phyloP scores from a whole-genome alignment of 2,797 vertebrate species.

The Hemitrygon akajei region DNA sequence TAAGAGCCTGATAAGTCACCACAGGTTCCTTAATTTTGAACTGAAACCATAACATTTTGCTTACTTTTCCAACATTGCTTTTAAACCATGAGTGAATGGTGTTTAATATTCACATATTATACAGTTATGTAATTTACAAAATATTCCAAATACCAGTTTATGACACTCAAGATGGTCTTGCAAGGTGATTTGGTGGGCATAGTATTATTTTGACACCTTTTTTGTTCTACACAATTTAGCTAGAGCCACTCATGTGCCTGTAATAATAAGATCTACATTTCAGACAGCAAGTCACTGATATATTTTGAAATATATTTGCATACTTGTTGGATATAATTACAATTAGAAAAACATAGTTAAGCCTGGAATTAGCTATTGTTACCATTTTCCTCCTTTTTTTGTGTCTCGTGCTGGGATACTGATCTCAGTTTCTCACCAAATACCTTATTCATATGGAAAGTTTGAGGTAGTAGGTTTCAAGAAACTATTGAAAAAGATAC shows the following conservation, averaged over 20 bases:
- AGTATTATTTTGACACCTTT: background rate
- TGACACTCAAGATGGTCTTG: background rate
- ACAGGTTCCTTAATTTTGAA: background rate
- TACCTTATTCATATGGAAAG: constrained; percentile 1
- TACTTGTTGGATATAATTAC: background rate
- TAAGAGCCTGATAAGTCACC: background rate
- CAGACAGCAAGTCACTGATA: background rate
- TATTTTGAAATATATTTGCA: background rate
- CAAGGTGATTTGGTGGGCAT: background rate
- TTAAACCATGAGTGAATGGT: background rate
- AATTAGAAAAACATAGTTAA: background rate
- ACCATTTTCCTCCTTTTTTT: background rate
- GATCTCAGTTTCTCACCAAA: background rate
- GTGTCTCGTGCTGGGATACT: background rate
- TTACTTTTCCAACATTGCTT: background rate
- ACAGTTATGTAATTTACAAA: background rate
- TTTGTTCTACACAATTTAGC: background rate
- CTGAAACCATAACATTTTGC: background rate
- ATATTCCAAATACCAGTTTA: background rate
- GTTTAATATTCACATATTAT: background rate
- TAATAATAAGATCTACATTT: background rate
- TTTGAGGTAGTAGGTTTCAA: constrained; percentile 5
- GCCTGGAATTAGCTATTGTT: background rate
- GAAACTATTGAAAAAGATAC: background rate
- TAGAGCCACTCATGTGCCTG: background rate